Base-by-base conservation (phyloP, 2,888 invertebrate genomes). In the Ormyrus nitidulus region DNA sequence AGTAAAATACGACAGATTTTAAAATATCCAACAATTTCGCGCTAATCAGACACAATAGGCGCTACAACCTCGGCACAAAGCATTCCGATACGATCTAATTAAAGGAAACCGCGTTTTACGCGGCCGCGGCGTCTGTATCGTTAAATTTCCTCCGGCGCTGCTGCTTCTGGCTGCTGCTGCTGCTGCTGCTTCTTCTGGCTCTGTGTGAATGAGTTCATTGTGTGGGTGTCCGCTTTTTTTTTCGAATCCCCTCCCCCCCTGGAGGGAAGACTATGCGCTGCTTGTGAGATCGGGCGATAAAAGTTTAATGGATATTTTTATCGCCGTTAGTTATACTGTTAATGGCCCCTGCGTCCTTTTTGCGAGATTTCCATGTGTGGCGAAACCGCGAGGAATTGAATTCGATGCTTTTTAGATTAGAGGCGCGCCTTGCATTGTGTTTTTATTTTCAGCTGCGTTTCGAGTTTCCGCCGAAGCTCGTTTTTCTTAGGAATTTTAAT, bases 161-260 rank as follows among this genome's bases (percentile, higher is more conserved):
- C 34, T 34, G 34, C 34, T 34, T 34, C 34, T 34, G 34, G 44
- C 62, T 46, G 46, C 62, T 46, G 46, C 62, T 46, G 10, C 19
- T 10, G 7, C 13, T 34, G 34, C 7, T 59, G 19, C 13, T 5
- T 3, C n/a, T 19, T 46, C 6, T 49, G 49, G 34, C 34, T 34
- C 49, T 64, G 19, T 65, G 79, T 62, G 79, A 80, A 80, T 75
- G 71, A 71, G 71, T 61, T 61, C 71, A 75, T 71, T 71, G 71
- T 80, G 71, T 56, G 69, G 64, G 56, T 59, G 51, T 65, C n/a
- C 46, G 6, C 6, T 49, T 71, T 79, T 71, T 73, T 56, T 56
- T 8, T 77, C 34, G 34, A 34, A 34, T 34, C 34, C 34, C 34
- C 34, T 34, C 34, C 34, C 34, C 46, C 53, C 34, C 61, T 49